These are phyloP conservation scores for Pheosia tremula DNA, from an alignment of 2,888 invertebrate genomes.

Conservation along the genomic window DNA sequence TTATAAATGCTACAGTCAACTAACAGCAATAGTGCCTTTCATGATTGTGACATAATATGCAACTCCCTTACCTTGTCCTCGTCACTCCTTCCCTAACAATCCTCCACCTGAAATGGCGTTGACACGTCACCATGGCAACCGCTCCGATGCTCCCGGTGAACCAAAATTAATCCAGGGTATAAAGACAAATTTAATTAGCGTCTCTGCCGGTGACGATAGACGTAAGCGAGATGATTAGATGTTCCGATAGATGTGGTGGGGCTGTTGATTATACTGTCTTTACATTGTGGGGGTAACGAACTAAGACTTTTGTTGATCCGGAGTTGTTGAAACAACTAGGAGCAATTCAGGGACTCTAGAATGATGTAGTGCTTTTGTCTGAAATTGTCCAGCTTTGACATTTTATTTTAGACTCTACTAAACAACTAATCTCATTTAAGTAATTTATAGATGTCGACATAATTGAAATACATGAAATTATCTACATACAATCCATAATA, in stretches of 20 bases:
- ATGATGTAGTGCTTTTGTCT: too few species aligned
- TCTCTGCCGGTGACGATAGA: constrained; percentile 38
- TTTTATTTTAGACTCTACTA: too few species aligned
- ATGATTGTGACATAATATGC: background rate
- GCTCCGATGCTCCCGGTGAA: constrained; percentile 30
- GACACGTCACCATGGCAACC: constrained; percentile 38
- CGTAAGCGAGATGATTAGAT: constrained; percentile 37
- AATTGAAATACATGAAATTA: too few species aligned
- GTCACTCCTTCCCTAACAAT: background rate
- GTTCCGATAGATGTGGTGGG: constrained; percentile 22
- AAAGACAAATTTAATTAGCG: constrained; percentile 69
- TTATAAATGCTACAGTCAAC: too few species aligned
- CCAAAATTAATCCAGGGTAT: constrained; percentile 58
- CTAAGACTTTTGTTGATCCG: constrained; percentile 25
- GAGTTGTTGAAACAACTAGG: background rate
- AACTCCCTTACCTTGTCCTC: background rate
- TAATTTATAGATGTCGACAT: too few species aligned
- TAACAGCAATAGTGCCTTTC: too few species aligned
- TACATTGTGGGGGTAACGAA: constrained; percentile 11
- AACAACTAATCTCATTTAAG: too few species aligned
- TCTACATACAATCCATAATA: too few species aligned
- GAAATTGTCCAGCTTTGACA: too few species aligned
- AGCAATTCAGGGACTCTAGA: too few species aligned
- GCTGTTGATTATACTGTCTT: constrained; percentile 22
- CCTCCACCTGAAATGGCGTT: constrained; percentile 15